Percentiles rank a stretch among this genome's conserved stretches.
phyloP scores from a whole-genome alignment of 2,113 vertebrate species.

The Marmota monax region DNA sequence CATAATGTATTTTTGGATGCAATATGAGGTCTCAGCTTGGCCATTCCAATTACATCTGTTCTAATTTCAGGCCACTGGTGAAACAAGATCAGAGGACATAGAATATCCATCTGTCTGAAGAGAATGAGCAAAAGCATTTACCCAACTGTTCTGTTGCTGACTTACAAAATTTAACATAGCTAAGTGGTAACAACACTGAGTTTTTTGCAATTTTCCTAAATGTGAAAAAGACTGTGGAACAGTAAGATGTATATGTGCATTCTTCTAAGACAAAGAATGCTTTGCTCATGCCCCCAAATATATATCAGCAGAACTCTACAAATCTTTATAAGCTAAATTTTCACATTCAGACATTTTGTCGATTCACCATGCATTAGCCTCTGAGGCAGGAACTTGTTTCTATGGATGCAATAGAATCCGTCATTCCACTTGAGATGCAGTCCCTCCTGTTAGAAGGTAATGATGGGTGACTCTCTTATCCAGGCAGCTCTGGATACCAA shows the following conservation, averaged over 20 bases:
- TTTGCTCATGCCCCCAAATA: not conserved
- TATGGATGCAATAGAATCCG: fast-evolving
- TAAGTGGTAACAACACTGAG: not conserved
- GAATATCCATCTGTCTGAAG: not conserved
- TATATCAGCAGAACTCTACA: not conserved
- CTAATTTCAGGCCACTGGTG: conserved; percentile 1
- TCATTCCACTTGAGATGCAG: not conserved
- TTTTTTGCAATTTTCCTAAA: not conserved
- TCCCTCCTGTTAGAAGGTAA: conserved; percentile 55
- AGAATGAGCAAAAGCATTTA: not conserved
- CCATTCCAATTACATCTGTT: not conserved
- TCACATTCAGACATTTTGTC: not conserved
- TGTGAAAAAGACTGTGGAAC: not conserved
- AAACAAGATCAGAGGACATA: conserved; percentile 37
- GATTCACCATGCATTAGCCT: conserved; percentile 37
- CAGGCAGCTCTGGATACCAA: conserved; percentile 33
- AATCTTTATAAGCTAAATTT: not conserved
- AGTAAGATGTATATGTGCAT: not conserved
- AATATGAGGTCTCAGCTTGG: conserved; percentile 47
- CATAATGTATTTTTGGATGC: conserved; percentile 43
- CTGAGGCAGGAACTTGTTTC: not conserved
- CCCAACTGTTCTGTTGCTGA: not conserved
- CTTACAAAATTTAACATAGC: not conserved
- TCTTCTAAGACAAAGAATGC: conserved; percentile 48
- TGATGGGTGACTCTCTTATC: conserved; percentile 39